Evolutionary conservation across 1,140 invertebrate species (phyloP).

Genomic region (Notospermus geniculatus): DNA sequence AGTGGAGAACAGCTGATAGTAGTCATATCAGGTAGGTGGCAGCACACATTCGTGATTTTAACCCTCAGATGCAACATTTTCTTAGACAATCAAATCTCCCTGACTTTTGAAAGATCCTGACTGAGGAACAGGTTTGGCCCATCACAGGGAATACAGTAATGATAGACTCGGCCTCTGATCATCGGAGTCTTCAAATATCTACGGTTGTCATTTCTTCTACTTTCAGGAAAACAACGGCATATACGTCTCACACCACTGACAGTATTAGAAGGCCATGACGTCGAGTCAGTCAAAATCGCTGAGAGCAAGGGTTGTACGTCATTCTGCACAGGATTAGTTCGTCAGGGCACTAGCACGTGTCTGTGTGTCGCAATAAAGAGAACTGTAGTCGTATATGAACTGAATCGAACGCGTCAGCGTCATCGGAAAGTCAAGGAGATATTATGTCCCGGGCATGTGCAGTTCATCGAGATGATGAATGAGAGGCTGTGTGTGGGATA

Average conservation of each 20-base stretch:
- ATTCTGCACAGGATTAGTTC: constrained; percentile 69
- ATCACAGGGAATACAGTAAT: too few relatives aligned
- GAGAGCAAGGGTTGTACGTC: constrained; percentile 73
- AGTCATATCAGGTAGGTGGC: constrained; percentile 69
- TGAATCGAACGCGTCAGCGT: constrained; percentile 58
- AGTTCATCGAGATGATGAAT: constrained; percentile 82
- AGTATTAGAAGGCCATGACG: constrained; percentile 90
- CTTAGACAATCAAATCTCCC: too few relatives aligned
- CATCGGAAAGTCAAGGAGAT: constrained; percentile 66
- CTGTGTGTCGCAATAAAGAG: constrained; percentile 89
- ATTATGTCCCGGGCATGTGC: constrained; percentile 82
- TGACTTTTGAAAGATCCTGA: too few relatives aligned
- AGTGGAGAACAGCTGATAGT: constrained; percentile 85
- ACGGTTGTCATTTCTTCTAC: constrained; percentile 28
- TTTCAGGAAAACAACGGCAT: constrained; percentile 73
- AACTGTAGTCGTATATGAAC: constrained; percentile 46
- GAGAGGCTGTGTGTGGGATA: constrained; percentile 89
- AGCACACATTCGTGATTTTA: neutral
- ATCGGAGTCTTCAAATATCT: neutral
- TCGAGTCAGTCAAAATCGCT: constrained; percentile 92
- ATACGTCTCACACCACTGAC: constrained; percentile 88
- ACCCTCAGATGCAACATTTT: too few relatives aligned
- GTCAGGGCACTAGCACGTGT: constrained; percentile 38
- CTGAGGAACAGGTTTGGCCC: too few relatives aligned
- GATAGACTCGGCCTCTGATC: too few relatives aligned